Evolutionary conservation across 2,113 vertebrate genomes (phyloP), one percentile per base, ranked within the genome.

Genomic region (Zapornia atra): DNA sequence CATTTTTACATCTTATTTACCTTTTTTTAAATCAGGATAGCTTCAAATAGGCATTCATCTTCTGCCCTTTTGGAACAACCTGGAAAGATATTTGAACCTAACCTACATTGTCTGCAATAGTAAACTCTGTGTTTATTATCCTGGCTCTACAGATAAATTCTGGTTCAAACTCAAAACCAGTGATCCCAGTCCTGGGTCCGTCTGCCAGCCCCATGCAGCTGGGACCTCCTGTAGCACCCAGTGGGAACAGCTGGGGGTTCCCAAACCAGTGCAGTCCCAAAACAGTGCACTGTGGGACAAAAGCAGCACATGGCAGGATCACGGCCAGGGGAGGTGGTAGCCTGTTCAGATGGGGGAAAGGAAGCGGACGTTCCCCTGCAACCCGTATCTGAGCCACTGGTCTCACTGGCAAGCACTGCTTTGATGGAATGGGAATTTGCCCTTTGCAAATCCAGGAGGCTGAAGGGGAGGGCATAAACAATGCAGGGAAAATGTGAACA

Each of bases 381-480:
- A 48, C 34, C 34, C 0, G 0, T 22, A 19, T 20, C 63, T 29
- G 18, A 46, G 46, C 21, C 65, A 31, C 42, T 34, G n/a, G 33
- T 76, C 61, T 71, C 53, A 42, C 75, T 68, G 33, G 28, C 0
- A 4, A 64, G 33, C n/a, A 12, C 10, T 82, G 53, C 57, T 85
- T 25, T 57, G 29, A 17, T 12, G 24, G 46, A 90, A 42, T 1
- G 2, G 15, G 50, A 83, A 26, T 53, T 14, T 34, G 34, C 10
- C 50, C 53, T 46, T 7, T 42, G 53, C 53, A 85, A 85, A 70
- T 75, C 22, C 20, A 26, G 16, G 31, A 88, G 61, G 25, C 17
- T 0, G 0, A 54, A 46, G 28, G 3, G 2, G 3, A 46, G 25
- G n/a, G 40, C 28, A 29, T 2, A 22, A 82, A 48, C 1, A 1